A percentile compares a stretch with the other conserved stretches of the same genome.
Conservation (phyloP, 2,888 invertebrate species). For the Seira sanloemensis region DNA sequence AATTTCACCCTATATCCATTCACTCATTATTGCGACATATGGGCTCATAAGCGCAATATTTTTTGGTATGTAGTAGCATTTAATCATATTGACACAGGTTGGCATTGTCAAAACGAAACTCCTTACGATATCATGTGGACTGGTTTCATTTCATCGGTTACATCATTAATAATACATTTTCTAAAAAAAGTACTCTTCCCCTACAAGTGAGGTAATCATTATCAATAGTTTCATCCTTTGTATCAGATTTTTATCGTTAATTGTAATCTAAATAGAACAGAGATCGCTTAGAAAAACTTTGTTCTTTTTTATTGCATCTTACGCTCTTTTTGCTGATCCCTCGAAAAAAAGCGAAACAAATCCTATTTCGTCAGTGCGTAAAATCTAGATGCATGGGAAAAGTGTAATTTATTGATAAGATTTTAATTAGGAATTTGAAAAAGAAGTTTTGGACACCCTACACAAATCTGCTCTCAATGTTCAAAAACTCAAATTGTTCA, state of each 20-base stretch:
- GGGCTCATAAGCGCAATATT: background rate
- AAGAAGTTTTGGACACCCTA: too few species aligned
- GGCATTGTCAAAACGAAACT: background rate
- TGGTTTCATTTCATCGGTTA: conserved; percentile 44
- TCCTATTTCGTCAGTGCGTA: too few species aligned
- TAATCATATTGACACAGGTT: conserved; percentile 13
- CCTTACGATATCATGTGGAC: conserved; percentile 26
- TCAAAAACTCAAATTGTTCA: too few species aligned
- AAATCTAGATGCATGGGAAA: too few species aligned
- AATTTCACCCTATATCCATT: background rate
- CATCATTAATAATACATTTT: conserved; percentile 42
- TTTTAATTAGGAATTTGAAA: too few species aligned
- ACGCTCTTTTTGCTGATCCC: background rate
- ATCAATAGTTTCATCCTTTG: background rate
- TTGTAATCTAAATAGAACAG: background rate
- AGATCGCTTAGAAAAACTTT: background rate
- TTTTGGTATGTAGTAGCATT: background rate
- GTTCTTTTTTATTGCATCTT: background rate
- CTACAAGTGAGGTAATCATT: background rate
- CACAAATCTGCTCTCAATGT: too few species aligned
- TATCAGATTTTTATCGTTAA: conserved; percentile 3
- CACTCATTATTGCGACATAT: conserved; percentile 13
- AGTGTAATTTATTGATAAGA: too few species aligned
- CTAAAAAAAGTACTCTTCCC: background rate
- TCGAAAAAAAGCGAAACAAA: too few species aligned